Conservation (phyloP, 2,797 vertebrate genomes). For the Morus bassanus region DNA sequence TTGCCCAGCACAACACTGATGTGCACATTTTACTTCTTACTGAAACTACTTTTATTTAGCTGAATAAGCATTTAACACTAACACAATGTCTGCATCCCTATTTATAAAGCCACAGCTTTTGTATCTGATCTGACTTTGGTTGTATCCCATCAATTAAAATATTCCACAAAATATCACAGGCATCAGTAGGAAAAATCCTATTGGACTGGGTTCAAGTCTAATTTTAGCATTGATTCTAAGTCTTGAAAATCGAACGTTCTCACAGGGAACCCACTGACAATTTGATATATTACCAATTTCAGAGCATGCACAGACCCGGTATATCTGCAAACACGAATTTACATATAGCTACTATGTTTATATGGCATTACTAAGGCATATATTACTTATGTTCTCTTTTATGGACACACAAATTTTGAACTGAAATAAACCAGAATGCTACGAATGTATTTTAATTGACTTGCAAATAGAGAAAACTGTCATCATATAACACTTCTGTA, state of each 20-base stretch:
- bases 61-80: background rate
- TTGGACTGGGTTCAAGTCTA: background rate
- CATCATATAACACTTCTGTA: background rate
- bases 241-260: background rate
- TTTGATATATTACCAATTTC: background rate
- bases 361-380: background rate
- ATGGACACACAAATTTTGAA: background rate
- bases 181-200: background rate
- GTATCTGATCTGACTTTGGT: background rate
- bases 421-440: background rate
- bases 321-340: background rate
- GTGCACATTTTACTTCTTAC: background rate
- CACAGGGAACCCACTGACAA: background rate
- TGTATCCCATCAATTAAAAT: background rate
- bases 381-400: background rate
- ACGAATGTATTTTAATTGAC: background rate
- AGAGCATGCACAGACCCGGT: background rate
- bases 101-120: background rate
- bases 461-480: background rate
- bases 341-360: background rate
- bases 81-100: background rate
- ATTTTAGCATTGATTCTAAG: background rate
- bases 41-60: background rate
- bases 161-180: background rate
- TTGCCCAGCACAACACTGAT: background rate